Conservation (phyloP, 2,888 invertebrate genomes). For the Sacculina carcini region DNA sequence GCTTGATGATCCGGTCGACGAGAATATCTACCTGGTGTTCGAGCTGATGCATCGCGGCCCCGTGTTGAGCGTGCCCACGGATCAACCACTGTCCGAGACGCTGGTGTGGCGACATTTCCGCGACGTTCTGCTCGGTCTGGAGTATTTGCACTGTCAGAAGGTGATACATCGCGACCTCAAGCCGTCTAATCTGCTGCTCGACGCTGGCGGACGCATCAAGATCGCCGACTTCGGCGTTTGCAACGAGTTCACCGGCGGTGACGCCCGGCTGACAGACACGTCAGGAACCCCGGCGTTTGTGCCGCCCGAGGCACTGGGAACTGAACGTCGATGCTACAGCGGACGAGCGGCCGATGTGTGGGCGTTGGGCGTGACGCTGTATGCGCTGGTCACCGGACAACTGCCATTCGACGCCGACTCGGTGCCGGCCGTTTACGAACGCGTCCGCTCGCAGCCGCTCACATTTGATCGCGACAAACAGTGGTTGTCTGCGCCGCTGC, state of each 20-base stretch:
- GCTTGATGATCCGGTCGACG: constrained; percentile 78
- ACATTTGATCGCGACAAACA: constrained; percentile 34
- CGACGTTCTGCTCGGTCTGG: constrained; percentile 69
- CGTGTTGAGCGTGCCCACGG: constrained; percentile 67
- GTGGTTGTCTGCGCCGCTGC: constrained; percentile 30
- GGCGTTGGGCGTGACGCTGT: constrained; percentile 78
- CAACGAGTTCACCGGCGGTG: constrained; percentile 62
- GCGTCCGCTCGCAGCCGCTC: constrained; percentile 34
- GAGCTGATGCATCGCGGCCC: constrained; percentile 77
- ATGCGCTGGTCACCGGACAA: constrained; percentile 55
- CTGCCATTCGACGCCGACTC: constrained; percentile 64
- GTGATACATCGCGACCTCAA: constrained; percentile 94
- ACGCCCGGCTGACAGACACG: constrained; percentile 56
- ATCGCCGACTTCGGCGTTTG: constrained; percentile 93
- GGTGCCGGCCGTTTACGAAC: constrained; percentile 51
- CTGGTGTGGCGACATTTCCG: constrained; percentile 67
- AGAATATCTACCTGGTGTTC: constrained; percentile 86
- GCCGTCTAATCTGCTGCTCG: constrained; percentile 76
- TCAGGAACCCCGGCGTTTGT: constrained; percentile 91
- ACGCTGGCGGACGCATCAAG: constrained; percentile 57
- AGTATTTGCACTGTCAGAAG: constrained; percentile 88
- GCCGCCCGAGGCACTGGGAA: constrained; percentile 62
- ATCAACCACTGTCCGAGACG: constrained; percentile 51
- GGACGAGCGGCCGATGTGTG: constrained; percentile 78
- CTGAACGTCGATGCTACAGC: constrained; percentile 30